Evolutionary conservation across 2,113 vertebrate species (phyloP).

Genomic region (Andinoacara biseriatus): DNA sequence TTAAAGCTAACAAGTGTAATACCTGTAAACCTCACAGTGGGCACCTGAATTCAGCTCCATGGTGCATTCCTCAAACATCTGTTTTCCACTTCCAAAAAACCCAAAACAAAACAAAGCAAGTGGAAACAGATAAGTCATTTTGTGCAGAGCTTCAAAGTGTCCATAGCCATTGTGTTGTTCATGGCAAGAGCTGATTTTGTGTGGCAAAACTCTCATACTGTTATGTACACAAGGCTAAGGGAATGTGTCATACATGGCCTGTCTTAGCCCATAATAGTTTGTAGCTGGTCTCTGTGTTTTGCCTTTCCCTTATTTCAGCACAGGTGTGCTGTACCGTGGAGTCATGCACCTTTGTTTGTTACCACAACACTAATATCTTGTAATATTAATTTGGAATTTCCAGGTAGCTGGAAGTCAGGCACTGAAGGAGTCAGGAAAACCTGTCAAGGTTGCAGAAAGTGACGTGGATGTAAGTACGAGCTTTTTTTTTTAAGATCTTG

Average conservation of each 20-base stretch:
- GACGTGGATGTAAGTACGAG: conserved; percentile 90
- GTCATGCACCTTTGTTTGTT: not conserved
- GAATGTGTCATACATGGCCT: conserved; percentile 18
- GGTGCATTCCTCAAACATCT: not conserved
- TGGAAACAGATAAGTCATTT: not conserved
- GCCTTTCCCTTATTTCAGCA: not conserved
- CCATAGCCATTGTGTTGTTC: conserved; percentile 48
- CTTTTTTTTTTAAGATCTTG: not conserved
- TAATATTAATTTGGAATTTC: conserved; percentile 33
- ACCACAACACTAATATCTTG: not conserved
- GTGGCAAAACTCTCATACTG: conserved; percentile 31
- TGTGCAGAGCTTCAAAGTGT: conserved; percentile 64
- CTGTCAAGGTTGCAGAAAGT: conserved; percentile 93
- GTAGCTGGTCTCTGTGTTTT: conserved; percentile 45
- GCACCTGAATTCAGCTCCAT: not conserved
- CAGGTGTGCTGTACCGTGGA: not conserved
- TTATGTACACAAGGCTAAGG: conserved; percentile 37
- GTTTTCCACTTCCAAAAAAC: not conserved
- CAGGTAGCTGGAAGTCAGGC: conserved; percentile 88
- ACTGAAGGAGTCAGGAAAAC: conserved; percentile 85
- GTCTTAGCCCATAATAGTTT: conserved; percentile 22
- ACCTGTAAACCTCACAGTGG: not conserved
- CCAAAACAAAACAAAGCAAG: not conserved
- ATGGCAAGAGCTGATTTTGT: conserved; percentile 49
- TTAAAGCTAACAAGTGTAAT: not conserved